phyloP scores from a whole-genome alignment of 2,797 vertebrate species.

The Taenioides sp. region DNA sequence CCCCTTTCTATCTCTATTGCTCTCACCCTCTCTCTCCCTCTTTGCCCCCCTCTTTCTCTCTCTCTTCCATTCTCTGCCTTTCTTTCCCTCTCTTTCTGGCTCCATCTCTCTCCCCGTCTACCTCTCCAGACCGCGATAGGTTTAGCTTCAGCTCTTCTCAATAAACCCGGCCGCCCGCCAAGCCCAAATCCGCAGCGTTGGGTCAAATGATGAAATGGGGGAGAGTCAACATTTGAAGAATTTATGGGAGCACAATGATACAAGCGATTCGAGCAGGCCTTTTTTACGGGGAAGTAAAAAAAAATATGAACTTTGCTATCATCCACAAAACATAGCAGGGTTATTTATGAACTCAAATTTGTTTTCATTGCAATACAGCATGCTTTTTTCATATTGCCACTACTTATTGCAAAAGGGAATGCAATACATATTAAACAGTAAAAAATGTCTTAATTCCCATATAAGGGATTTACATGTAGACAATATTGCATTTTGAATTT shows the following conservation, averaged over 20 bases:
- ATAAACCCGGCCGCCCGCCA: background rate
- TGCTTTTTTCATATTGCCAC: background rate
- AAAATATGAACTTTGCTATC: background rate
- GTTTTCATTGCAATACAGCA: background rate
- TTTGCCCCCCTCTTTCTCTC: too few species aligned
- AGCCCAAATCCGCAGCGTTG: slow-evolving; percentile 2
- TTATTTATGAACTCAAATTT: background rate
- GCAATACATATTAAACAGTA: background rate
- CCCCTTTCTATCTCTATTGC: too few species aligned
- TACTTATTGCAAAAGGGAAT: background rate
- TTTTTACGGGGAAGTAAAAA: background rate
- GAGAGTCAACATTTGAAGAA: background rate
- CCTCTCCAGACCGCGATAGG: background rate
- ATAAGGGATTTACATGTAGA: background rate
- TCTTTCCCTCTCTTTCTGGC: too few species aligned
- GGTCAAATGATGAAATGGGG: background rate
- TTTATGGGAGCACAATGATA: slow-evolving; percentile 8
- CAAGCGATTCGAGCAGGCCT: background rate
- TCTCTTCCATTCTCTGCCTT: rapidly evolving
- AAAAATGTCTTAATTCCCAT: background rate
- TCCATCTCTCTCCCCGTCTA: too few species aligned
- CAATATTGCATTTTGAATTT: background rate
- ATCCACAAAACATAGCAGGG: background rate
- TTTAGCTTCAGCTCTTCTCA: background rate
- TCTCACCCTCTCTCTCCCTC: too few species aligned